phyloP scores from a whole-genome alignment of 1,140 invertebrate species.

The Piezodorus guildinii region DNA sequence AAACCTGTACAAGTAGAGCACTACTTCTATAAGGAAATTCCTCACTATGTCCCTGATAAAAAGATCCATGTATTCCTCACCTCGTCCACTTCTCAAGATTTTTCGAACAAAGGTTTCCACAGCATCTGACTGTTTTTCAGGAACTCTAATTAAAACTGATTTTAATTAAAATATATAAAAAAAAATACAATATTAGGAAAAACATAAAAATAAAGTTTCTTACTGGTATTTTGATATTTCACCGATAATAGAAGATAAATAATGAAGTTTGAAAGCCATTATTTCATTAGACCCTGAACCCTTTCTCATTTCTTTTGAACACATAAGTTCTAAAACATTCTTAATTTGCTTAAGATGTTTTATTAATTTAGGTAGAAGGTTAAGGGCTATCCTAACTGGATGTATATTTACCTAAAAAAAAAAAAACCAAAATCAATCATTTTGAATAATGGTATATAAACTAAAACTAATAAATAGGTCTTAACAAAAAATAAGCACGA shows the following conservation, averaged over 20 bases:
- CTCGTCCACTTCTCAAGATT: conserved; percentile 31
- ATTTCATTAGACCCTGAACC: conserved; percentile 80
- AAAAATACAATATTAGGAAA: neutral
- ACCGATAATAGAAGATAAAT: conserved; percentile 61
- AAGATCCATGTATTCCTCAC: conserved; percentile 66
- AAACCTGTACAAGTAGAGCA: conserved; percentile 64
- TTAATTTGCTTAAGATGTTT: conserved; percentile 60
- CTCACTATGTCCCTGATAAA: conserved; percentile 70
- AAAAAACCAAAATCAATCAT: conserved; percentile 26
- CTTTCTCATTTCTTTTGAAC: conserved; percentile 76
- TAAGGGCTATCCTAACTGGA: conserved; percentile 72
- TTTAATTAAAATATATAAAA: too few relatives aligned
- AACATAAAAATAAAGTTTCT: neutral
- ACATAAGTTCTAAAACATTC: conserved; percentile 72
- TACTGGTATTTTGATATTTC: conserved; percentile 39
- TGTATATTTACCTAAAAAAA: conserved; percentile 69
- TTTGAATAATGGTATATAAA: neutral
- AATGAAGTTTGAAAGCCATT: conserved; percentile 84
- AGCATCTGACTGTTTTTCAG: conserved; percentile 52
- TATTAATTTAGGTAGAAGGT: conserved; percentile 58
- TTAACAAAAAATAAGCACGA: too few relatives aligned
- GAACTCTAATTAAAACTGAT: conserved; percentile 12
- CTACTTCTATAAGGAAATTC: conserved; percentile 80
- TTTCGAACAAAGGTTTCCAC: conserved; percentile 61
- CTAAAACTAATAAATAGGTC: too few relatives aligned